phyloP scores from a whole-genome alignment of 2,888 invertebrate genomes.

The Rhamnusium bicolor region DNA sequence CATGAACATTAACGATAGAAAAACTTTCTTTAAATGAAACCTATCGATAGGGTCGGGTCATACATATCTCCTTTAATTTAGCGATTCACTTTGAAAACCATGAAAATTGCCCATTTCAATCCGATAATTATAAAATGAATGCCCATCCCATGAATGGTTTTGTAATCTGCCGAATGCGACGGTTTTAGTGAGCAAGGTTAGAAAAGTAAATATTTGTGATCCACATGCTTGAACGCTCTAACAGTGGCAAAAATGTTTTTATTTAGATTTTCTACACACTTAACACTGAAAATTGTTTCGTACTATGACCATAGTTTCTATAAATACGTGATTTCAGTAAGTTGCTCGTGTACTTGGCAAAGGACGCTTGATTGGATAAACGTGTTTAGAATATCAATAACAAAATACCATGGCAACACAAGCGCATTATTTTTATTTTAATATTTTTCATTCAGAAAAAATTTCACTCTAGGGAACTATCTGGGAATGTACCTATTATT shows the following conservation, averaged over 20 bases:
- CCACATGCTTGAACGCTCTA: no score
- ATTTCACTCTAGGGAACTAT: no score
- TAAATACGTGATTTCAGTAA: background rate
- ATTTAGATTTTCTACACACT: background rate
- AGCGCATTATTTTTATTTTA: background rate
- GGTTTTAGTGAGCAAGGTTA: background rate
- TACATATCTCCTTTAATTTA: no score
- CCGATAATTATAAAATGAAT: no score
- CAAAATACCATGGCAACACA: background rate
- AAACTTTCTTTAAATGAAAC: no score
- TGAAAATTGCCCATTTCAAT: no score
- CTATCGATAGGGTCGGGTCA: no score
- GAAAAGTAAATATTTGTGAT: background rate
- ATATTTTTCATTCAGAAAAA: background rate
- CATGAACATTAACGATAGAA: no score
- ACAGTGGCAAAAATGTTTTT: background rate
- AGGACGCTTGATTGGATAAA: constrained; percentile 3
- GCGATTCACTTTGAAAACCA: no score
- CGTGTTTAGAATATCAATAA: constrained; percentile 1
- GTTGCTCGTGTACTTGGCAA: constrained; percentile 5
- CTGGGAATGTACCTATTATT: no score
- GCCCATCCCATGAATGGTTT: no score
- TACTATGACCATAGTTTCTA: background rate
- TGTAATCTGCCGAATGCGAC: background rate
- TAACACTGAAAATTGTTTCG: background rate